Base-by-base conservation (phyloP, 2,888 invertebrate species). In the Drosophila longiperda region DNA sequence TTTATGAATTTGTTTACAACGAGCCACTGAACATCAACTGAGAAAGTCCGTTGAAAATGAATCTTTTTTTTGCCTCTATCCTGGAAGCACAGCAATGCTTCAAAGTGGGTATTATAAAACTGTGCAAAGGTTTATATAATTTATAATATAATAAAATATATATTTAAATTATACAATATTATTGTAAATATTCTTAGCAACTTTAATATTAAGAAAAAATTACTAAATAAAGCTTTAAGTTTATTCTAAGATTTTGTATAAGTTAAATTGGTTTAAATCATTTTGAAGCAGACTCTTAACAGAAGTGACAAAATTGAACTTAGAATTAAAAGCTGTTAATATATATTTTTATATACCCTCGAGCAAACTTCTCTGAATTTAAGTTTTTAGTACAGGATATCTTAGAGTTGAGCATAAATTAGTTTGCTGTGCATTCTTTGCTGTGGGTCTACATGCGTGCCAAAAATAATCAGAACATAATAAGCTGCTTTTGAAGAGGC, bases 1-100 rank as follows among this genome's bases (percentile, higher is more conserved):
- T 76, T 76, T 73, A 84, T 75, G 85, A 85, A 87, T 87, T 80
- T 87, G 85, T 85, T 87, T 87, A 87, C 85, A 87, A 73, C 78
- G 72, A 68, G 66, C 74, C 52, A 59, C 78, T 74, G 78, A 78
- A 67, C 73, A 55, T n/a, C 55, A 68, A 68, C 58, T 66, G 66
- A 53, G 26, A 60, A 66, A 71, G 57, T 53, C 72, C 48, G 68
- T 53, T 60, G 49, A 63, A 63, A 81, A 64, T 63, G 38, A 33
- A 59, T 42, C 26, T 36, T 40, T 34, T 49, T 54, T 49, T 60
- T 49, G 49, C 42, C 7, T 42, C 15, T 62, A 58, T 49, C 66
- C 54, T 62, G 32, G 52, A 52, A 20, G 3, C 8, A 49, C 20
- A 11, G 5, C n/a, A 33, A 11, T 32, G 5, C 8, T 1, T 9